phyloP scores from a whole-genome alignment of 2,797 vertebrate species.

The Macropodus opercularis region DNA sequence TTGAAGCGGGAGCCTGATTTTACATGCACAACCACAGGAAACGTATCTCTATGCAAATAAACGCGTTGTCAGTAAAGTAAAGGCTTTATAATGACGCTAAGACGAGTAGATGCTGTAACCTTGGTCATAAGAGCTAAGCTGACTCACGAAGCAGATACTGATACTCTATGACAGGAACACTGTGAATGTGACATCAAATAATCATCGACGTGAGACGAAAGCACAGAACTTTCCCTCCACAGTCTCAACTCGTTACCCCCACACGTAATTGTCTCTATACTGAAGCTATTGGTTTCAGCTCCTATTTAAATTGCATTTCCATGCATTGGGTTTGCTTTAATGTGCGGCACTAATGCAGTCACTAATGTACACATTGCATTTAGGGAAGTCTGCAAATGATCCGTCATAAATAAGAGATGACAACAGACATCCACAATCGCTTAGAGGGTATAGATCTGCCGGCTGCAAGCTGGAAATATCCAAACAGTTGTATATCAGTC shows the following conservation, averaged over 20 bases:
- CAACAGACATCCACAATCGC: slow-evolving; percentile 50
- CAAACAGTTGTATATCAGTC: slow-evolving; percentile 9
- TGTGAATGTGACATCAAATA: not conserved
- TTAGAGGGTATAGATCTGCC: slow-evolving; percentile 61
- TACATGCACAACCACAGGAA: not conserved
- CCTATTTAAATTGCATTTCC: slow-evolving; percentile 69
- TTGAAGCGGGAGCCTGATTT: slow-evolving; percentile 5
- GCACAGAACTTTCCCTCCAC: not conserved
- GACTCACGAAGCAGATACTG: not conserved
- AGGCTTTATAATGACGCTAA: not conserved
- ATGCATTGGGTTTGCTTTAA: slow-evolving; percentile 59
- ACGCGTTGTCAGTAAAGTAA: not conserved
- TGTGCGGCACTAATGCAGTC: slow-evolving; percentile 70
- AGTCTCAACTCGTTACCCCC: slow-evolving; percentile 14
- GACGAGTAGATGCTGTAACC: not conserved
- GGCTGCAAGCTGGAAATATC: slow-evolving; percentile 17
- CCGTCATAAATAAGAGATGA: slow-evolving; percentile 78
- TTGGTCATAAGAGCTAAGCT: not conserved
- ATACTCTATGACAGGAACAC: not conserved
- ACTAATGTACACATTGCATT: slow-evolving; percentile 75
- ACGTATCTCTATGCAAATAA: not conserved
- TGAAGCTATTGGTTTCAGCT: slow-evolving; percentile 42
- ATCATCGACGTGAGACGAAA: not conserved
- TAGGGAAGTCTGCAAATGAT: slow-evolving; percentile 66
- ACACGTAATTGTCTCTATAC: slow-evolving; percentile 37